Base-by-base conservation (phyloP, 2,888 invertebrate species). In the Nysson spinosus region DNA sequence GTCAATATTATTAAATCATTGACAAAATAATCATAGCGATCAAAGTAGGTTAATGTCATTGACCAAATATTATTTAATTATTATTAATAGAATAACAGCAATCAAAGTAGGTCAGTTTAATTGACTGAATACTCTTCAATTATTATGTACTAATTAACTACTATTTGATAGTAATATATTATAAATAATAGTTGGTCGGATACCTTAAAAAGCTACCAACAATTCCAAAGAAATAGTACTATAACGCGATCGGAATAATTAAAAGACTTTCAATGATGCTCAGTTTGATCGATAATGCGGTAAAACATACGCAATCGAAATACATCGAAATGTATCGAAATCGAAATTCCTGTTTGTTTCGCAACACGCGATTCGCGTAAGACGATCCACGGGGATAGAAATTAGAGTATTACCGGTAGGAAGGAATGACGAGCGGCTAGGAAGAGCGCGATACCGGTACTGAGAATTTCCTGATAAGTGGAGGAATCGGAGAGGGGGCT, bases 391-490 rank as follows among this genome's bases (percentile, higher is more conserved):
- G 60, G n/a, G n/a, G n/a, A n/a, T n/a, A n/a, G n/a, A n/a, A 67
- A 61, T 74, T 62, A 58, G 66, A 50, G 52, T 50, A 46, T 68
- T 60, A 63, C 56, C 42, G 30, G 55, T 28, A 32, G 32, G 61
- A 50, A 73, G 72, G 68, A 75, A 62, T 73, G 68, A 73, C 67
- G 64, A 58, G 63, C 47, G 42, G 30, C 64, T 44, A 51, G 14
- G 69, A 69, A 75, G 77, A 77, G 69, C 70, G 79, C 78, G 74
- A 80, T 78, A 79, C 76, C 74, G 69, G 66, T 69, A 81, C 81
- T 79, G 77, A 64, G 70, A 72, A 73, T 63, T 72, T 60, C 50
- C 49, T 42, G 72, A 69, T 72, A 75, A 74, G 44, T n/a, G 26
- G 47, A 42, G 56, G 43, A 34, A 42, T 6, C 35, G 43, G 51